Evolutionary conservation across 2,797 vertebrate species (phyloP).

Genomic region (Corythornis leucogaster): DNA sequence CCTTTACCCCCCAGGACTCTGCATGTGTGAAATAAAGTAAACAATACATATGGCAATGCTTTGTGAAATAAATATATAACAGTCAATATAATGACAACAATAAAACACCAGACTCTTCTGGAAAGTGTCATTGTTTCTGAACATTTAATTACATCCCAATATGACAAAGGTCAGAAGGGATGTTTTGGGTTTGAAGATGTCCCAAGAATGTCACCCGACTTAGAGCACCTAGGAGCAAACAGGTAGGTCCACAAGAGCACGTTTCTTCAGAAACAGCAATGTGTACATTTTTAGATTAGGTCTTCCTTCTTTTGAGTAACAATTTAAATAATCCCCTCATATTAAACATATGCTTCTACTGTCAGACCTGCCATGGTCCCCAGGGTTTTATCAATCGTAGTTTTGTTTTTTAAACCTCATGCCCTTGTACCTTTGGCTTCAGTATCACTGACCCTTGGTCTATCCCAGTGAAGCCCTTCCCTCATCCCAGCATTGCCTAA

Average conservation of each 20-base stretch:
- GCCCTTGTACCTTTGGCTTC: constrained; percentile 36
- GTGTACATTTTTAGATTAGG: background rate
- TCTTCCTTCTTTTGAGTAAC: background rate
- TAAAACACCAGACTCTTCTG: background rate
- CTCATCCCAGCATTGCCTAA: fast-evolving
- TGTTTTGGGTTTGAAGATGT: background rate
- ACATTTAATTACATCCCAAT: background rate
- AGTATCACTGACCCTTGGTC: fast-evolving
- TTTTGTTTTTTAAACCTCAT: background rate
- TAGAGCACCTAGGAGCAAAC: background rate
- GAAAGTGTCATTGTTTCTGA: background rate
- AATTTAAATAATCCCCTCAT: background rate
- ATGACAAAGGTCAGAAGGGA: background rate
- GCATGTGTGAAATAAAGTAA: background rate
- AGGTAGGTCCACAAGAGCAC: background rate
- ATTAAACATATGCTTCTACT: background rate
- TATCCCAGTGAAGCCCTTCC: background rate
- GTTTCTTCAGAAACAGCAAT: background rate
- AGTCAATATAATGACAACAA: background rate
- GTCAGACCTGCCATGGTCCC: background rate
- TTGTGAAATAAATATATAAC: background rate
- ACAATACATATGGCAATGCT: background rate
- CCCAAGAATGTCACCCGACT: background rate
- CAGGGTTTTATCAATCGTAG: background rate
- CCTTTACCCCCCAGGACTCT: background rate